phyloP scores from a whole-genome alignment of 1,140 invertebrate genomes.

The Ostrea denselamellosa region DNA sequence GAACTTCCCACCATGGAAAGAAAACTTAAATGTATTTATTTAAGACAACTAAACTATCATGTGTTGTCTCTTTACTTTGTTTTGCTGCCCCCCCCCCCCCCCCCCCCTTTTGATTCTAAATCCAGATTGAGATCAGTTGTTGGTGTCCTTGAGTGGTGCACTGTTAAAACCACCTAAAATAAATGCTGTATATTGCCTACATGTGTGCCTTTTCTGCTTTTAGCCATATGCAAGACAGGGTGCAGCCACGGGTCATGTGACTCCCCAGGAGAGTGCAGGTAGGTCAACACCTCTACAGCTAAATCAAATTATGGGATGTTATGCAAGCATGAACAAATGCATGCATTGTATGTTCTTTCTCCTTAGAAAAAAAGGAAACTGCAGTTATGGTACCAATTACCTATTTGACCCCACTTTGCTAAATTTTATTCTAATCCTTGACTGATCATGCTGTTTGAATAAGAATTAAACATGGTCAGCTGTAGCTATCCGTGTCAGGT shows the following conservation, averaged over 20 bases:
- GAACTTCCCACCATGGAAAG: background rate
- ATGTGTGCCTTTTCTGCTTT: constrained; percentile 50
- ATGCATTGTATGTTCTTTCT: background rate
- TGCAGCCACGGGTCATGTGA: constrained; percentile 95
- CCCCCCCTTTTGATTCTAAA: too few species aligned
- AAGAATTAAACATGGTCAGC: too few species aligned
- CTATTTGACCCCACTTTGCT: background rate
- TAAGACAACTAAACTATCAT: too few species aligned
- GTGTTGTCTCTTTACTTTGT: too few species aligned
- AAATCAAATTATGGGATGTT: background rate
- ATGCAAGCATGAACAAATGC: background rate
- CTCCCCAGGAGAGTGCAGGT: constrained; percentile 96
- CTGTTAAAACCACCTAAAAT: background rate
- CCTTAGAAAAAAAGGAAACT: background rate
- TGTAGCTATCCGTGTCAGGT: too few species aligned
- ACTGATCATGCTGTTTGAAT: too few species aligned
- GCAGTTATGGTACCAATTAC: background rate
- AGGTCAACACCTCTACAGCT: constrained; percentile 82
- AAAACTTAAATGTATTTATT: too few species aligned
- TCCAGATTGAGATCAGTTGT: background rate
- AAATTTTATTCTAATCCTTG: too few species aligned
- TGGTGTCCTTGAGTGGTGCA: background rate
- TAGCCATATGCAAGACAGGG: constrained; percentile 93
- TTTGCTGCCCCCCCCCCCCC: too few species aligned
- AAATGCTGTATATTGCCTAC: constrained; percentile 12